Percentiles rank a stretch among this genome's conserved stretches.
Conservation (phyloP, 2,888 invertebrate genomes). For the Sylvicola cinctus region DNA sequence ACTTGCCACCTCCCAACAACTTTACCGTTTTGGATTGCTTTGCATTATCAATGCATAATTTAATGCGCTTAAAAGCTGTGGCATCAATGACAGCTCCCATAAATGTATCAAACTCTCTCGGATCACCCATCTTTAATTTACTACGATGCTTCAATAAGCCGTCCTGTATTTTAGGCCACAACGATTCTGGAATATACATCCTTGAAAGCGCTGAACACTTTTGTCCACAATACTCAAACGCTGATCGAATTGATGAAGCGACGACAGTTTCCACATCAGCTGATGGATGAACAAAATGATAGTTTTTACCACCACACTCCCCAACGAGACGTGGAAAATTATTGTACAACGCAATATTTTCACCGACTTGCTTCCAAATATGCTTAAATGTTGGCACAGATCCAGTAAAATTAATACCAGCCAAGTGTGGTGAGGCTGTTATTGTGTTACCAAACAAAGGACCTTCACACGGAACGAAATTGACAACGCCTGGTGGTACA, state of each 20-base stretch:
- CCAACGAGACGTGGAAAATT: conserved; percentile 88
- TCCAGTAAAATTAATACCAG: conserved; percentile 96
- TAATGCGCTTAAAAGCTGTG: conserved; percentile 75
- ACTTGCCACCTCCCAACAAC: conserved; percentile 75
- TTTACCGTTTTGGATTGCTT: conserved; percentile 47
- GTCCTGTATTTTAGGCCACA: conserved; percentile 52
- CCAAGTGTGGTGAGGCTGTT: conserved; percentile 62
- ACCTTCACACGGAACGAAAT: conserved; percentile 91
- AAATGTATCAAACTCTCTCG: conserved; percentile 60
- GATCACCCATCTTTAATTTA: conserved; percentile 71
- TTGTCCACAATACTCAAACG: conserved; percentile 94
- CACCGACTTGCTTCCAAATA: conserved; percentile 81
- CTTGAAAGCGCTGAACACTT: conserved; percentile 98
- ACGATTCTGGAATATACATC: conserved; percentile 80
- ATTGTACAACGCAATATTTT: conserved; percentile 62
- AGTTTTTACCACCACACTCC: conserved; percentile 99
- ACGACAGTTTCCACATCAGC: conserved; percentile 72
- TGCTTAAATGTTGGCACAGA: conserved; percentile 90
- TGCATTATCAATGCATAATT: conserved; percentile 75
- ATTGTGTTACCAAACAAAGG: conserved; percentile 86
- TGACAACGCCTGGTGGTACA: conserved; percentile 87
- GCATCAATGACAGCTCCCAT: conserved; percentile 94
- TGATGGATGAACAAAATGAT: conserved; percentile 85
- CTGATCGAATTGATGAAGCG: conserved; percentile 64
- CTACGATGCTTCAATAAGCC: conserved; percentile 46